Evolutionary conservation across 2,113 vertebrate genomes (phyloP), one percentile per base, ranked within the genome.

Genomic region (Misgurnus anguillicaudatus): DNA sequence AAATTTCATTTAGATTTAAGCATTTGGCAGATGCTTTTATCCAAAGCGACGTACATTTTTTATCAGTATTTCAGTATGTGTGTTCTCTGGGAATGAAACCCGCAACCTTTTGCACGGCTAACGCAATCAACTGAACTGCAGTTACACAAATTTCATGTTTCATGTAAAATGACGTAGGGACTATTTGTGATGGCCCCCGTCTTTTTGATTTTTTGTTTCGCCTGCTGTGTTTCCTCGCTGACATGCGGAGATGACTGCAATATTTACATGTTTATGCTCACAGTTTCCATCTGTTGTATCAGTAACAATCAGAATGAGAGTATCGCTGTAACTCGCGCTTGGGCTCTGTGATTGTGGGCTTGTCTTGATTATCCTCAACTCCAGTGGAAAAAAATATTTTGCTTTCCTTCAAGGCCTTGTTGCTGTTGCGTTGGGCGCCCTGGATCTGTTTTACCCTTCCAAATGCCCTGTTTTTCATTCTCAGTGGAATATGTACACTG

Each of bases 241-340:
- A 57, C 53, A 87, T 86, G 87, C 82, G 85, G 83, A 86, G 86
- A 90, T 85, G 91, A 85, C 87, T 89, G 88, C 81, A 85, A 85
- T 91, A 92, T 93, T 93, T 92, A 91, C 89, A 88, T 92, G 91
- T 93, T 93, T 92, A 91, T 86, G 66, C 87, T 92, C 89, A 92
- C 86, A 91, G 89, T 92, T 93, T 92, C 91, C 92, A 92, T 93
- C 88, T 91, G 90, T 90, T 91, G 91, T 92, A 91, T 90, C 89
- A 91, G 90, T 89, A 93, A 90, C 89, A 92, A 92, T 93, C 92
- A 92, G 89, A 86, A 74, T 79, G 36, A 21, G 82, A 82, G 81
- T 82, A 85, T 70, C 83, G 84, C 84, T 88, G 86, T 85, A 87
- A 88, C 87, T 91, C 67, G 85, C 91, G 89, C 90, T 92, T 90